Percentiles rank a stretch among this genome's conserved stretches.
These are phyloP conservation scores for Myotis davidii DNA, from an alignment of 2,113 vertebrate genomes.

Conservation along the genomic window DNA sequence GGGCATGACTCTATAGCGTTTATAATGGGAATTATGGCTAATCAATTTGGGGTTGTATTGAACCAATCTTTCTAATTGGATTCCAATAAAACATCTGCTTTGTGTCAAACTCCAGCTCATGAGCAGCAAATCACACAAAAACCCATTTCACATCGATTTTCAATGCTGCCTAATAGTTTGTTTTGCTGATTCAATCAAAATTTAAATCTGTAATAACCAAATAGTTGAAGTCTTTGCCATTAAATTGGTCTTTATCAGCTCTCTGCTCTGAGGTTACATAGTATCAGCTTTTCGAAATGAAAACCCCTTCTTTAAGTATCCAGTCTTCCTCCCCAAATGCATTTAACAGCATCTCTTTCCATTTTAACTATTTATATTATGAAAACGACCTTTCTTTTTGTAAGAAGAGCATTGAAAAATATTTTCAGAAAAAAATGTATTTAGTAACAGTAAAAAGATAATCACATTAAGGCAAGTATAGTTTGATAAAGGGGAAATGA, in stretches of 20 bases:
- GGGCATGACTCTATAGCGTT: neutral
- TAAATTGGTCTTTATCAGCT: slow-evolving; percentile 37
- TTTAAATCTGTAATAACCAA: slow-evolving; percentile 48
- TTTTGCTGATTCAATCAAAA: slow-evolving; percentile 67
- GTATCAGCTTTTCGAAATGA: slow-evolving; percentile 41
- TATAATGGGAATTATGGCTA: slow-evolving; percentile 8
- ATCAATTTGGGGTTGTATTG: slow-evolving; percentile 52
- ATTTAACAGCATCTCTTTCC: neutral
- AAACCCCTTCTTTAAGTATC: neutral
- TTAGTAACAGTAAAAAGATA: neutral
- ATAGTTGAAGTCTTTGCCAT: slow-evolving; percentile 18
- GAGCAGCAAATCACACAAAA: neutral
- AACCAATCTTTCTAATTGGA: slow-evolving; percentile 58
- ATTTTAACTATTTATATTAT: neutral
- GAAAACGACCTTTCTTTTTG: neutral
- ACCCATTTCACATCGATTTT: slow-evolving; percentile 50
- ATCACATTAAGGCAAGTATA: neutral
- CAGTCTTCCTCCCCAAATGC: neutral
- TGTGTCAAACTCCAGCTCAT: slow-evolving; percentile 25
- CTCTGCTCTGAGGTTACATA: neutral
- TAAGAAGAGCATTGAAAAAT: neutral
- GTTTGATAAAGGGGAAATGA: neutral
- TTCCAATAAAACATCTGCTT: slow-evolving; percentile 61
- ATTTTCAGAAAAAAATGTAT: slow-evolving; percentile 4
- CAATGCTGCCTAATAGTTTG: slow-evolving; percentile 54